Base-by-base conservation (phyloP, 2,113 vertebrate species). In the Lasiurus borealis region DNA sequence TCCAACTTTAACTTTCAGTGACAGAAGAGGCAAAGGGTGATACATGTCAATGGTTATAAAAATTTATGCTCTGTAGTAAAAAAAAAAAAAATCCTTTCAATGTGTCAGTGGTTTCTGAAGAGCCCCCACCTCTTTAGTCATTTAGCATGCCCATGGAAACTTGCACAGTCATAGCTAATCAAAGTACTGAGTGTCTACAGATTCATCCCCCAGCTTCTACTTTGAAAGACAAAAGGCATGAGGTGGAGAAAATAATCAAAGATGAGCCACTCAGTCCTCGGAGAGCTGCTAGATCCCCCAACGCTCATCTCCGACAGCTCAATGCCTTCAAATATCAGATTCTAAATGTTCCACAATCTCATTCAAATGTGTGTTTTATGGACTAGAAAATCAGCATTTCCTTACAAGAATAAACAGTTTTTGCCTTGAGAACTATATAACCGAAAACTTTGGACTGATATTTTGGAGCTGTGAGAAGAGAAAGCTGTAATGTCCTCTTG, bases 121-220 rank as follows among this genome's bases (percentile, higher is more conserved):
- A 73, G 34, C 7, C 25, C 66, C 8, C 8, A 0, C 34, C 18
- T 31, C 2, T 0, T 13, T 19, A 14, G n/a, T 66, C 27, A 3
- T 40, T 18, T 14, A 44, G 34, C 18, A 6, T 2, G 64, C 84
- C 83, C 50, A 0, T 5, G 16, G 5, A 52, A 71, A 62, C 1
- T 14, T 36, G 29, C 31, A 64, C 36, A 25, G 19, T 50, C 54
- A 19, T 0, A 44, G 29, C 6, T 46, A 25, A 46, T 16, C 27
- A 50, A 64, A 50, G 12, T 14, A n/a, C 19, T 21, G n/a, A 4
- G 0, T 19, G 14, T 72, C 48, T 77, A 36, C 0, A 75, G 23
- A 83, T 16, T 13, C 11, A 59, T 27, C 59, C 27, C 34, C 44
- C 44, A 34, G 52, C 40, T 40, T 50, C 85, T 29, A 29, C 21